Base-by-base conservation (phyloP, 2,113 vertebrate species). In the Micronycteris hirsuta region DNA sequence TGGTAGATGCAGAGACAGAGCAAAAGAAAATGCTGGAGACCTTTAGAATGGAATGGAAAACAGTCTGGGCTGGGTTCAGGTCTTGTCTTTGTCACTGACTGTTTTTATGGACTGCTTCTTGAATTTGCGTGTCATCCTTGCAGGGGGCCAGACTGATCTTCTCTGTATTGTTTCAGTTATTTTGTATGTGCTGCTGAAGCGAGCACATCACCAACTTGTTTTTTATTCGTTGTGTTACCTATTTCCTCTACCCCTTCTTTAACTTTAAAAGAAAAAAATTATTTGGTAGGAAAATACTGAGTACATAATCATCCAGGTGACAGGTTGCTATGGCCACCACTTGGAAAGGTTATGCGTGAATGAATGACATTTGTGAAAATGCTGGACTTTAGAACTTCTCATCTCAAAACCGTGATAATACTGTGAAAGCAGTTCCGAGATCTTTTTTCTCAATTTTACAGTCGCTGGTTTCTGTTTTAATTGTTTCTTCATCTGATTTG, bases 211-310 rank as follows among this genome's bases (percentile, higher is more conserved):
- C 9, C 24, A 14, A 17, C 17, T 83, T 89, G 65, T n/a, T 63
- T 84, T 80, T 24, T 43, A 43, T 36, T 38, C 33, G 1, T 82
- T 65, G 7, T 4, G 1, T 80, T 38, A 31, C 26, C 83, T 96
- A 28, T 33, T 89, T 93, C 85, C 11, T 94, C 33, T 83, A 12
- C 14, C 13, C 10, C 15, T 58, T 36, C n/a, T 91, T 83, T 82
- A 68, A 77, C 10, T 4, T 45, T 65, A 61, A 33, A 61, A 83
- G 45, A 83, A 49, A 38, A 45, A 16, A 49, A 65, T 63, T 33
- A 26, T 67, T 82, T 84, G 49, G 4, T 70, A 45, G 56, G 19
- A 38, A 54, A 68, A 70, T 33, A 14, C 0, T 7, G 11, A 58
- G 7, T 78, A 54, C 43, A 16, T 67, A 52, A 13, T 54, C 26